Evolutionary conservation across 2,113 vertebrate genomes (phyloP).

Genomic region (Corythornis cristatus): DNA sequence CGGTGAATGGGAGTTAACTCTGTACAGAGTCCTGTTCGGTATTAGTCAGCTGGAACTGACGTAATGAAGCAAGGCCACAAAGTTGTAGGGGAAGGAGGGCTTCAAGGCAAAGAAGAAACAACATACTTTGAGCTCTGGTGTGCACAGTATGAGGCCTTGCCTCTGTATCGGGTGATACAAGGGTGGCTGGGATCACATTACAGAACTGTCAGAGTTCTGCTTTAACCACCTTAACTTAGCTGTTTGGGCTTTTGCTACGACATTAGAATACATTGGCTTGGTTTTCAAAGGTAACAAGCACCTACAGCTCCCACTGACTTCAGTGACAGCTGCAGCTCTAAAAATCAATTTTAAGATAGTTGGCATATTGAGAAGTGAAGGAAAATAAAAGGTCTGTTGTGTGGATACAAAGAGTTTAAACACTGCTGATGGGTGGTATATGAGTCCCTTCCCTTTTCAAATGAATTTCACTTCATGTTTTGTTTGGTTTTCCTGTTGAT

Average conservation of each 20-base stretch:
- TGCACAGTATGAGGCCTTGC: not conserved
- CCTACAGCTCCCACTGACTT: slow-evolving; percentile 22
- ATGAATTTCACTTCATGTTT: slow-evolving; percentile 69
- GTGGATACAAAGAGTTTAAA: not conserved
- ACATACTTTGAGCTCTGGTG: not conserved
- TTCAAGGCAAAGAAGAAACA: not conserved
- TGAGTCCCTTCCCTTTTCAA: slow-evolving; percentile 60
- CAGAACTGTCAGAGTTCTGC: not conserved
- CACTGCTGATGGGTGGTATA: slow-evolving; percentile 30
- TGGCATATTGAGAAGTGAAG: slow-evolving; percentile 9
- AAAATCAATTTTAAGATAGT: slow-evolving; percentile 30
- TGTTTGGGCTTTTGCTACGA: not conserved
- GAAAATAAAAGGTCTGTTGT: slow-evolving; percentile 21
- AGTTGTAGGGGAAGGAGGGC: not conserved
- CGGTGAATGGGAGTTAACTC: not conserved
- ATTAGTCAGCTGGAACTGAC: not conserved
- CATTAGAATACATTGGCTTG: not conserved
- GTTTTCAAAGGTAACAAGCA: slow-evolving; percentile 52
- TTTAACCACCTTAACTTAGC: not conserved
- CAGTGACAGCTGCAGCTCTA: slow-evolving; percentile 13
- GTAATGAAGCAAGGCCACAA: not conserved
- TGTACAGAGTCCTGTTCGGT: not conserved
- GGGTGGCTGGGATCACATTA: not conserved
- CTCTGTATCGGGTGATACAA: not conserved
- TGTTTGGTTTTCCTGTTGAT: slow-evolving; percentile 75